These are phyloP conservation scores for Vombatus ursinus DNA, from an alignment of 2,113 vertebrate species.

Conservation along the genomic window DNA sequence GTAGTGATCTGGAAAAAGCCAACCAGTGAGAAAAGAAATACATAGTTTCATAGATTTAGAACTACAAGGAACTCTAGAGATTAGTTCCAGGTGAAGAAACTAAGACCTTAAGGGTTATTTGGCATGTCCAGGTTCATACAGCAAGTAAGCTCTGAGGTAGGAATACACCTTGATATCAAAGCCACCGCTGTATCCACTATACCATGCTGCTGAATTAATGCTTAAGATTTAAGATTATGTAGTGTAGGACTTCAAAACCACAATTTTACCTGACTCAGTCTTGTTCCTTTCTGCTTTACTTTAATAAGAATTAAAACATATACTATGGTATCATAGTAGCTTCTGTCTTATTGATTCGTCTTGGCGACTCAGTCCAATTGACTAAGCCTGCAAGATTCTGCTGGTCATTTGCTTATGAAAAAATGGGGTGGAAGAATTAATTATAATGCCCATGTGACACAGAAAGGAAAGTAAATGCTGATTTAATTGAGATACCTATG, in stretches of 20 bases:
- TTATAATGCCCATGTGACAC: background rate
- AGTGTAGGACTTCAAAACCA: background rate
- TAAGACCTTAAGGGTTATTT: background rate
- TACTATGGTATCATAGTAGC: background rate
- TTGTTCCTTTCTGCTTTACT: background rate
- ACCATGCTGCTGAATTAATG: background rate
- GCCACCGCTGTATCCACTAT: background rate
- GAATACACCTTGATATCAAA: background rate
- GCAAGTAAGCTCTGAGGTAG: background rate
- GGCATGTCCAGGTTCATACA: background rate
- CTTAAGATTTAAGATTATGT: background rate
- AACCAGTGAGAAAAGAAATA: background rate
- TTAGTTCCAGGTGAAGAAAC: background rate
- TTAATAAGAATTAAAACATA: background rate
- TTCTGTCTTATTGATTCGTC: background rate
- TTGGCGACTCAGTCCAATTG: background rate
- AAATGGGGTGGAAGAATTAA: background rate
- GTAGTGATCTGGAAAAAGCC: background rate
- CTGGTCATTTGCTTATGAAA: background rate
- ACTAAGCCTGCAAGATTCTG: background rate
- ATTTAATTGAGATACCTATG: conserved; percentile 26
- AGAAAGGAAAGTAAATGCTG: background rate
- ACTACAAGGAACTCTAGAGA: background rate
- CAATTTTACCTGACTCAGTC: background rate
- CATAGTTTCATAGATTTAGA: background rate